A percentile compares a stretch with the other conserved stretches of the same genome.
These are phyloP conservation scores for Penaeus vannamei DNA, from an alignment of 1,140 invertebrate species.

Conservation along the genomic window DNA sequence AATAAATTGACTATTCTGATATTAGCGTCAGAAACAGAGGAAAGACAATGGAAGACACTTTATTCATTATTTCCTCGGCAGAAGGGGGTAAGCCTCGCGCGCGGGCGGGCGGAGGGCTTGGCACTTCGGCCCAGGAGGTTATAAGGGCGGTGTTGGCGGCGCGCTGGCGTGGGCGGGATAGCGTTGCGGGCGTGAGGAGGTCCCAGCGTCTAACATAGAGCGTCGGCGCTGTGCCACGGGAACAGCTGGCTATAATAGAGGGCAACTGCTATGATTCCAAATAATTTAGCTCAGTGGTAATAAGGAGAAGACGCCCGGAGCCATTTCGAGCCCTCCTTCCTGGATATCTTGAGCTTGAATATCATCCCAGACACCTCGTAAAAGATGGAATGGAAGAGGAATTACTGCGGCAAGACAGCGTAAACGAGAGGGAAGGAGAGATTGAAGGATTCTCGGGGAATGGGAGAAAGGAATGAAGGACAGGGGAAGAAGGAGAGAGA, in stretches of 20 bases:
- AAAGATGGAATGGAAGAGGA: slow-evolving; percentile 43
- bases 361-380: slow-evolving; percentile 54
- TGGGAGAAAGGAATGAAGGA: background rate
- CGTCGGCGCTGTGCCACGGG: slow-evolving; percentile 43
- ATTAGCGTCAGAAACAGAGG: slow-evolving; percentile 67
- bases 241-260: slow-evolving; percentile 61
- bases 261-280: slow-evolving; percentile 64
- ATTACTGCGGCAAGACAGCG: background rate
- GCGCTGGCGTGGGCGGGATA: slow-evolving; percentile 31
- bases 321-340: slow-evolving; percentile 21
- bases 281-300: slow-evolving; percentile 65
- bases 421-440: slow-evolving; percentile 15
- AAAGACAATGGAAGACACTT: slow-evolving; percentile 68
- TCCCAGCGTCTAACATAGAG: slow-evolving; percentile 32
- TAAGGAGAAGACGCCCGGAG: slow-evolving; percentile 37
- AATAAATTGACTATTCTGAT: slow-evolving; percentile 68
- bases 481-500: background rate
- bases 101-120: background rate
- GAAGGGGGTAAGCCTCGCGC: slow-evolving; percentile 31
- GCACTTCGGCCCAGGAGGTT: background rate
- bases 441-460: slow-evolving; percentile 15
- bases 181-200: slow-evolving; percentile 18
- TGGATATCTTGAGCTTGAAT: slow-evolving; percentile 39
- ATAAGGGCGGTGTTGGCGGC: slow-evolving; percentile 40
- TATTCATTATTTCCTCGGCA: slow-evolving; percentile 66